Percentiles rank a stretch among this genome's conserved stretches.
These are phyloP conservation scores for Neria commutata DNA, from an alignment of 2,888 invertebrate genomes.

Conservation along the genomic window DNA sequence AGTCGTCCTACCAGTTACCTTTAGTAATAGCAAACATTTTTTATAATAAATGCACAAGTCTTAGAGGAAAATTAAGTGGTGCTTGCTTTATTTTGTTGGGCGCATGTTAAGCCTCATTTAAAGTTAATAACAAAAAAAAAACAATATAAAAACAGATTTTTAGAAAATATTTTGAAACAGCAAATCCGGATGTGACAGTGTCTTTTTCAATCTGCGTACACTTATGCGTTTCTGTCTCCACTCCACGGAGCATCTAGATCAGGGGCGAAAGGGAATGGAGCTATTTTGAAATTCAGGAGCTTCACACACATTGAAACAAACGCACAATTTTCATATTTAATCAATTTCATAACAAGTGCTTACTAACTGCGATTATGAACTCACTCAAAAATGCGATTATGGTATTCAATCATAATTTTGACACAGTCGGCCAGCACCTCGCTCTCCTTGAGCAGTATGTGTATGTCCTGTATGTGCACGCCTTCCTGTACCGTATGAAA, in stretches of 20 bases:
- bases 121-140: too few species aligned
- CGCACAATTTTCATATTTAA: neutral
- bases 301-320: neutral
- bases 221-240: constrained; percentile 46
- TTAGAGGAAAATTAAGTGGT: too few species aligned
- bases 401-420: constrained; percentile 57
- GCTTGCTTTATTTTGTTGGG: too few species aligned
- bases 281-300: constrained; percentile 6
- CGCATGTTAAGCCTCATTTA: too few species aligned
- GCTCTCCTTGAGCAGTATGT: constrained; percentile 50
- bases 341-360: neutral
- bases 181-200: constrained; percentile 54
- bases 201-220: constrained; percentile 50
- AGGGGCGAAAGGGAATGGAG: constrained; percentile 19
- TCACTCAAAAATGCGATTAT: constrained; percentile 58
- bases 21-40: too few species aligned
- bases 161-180: constrained; percentile 52
- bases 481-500: constrained; percentile 54
- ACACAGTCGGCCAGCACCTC: constrained; percentile 56
- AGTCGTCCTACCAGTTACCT: too few species aligned
- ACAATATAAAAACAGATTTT: too few species aligned
- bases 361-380: constrained; percentile 24
- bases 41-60: too few species aligned
- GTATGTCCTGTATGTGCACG: constrained; percentile 50
- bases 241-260: constrained; percentile 49